These are phyloP conservation scores for Enteromius viviparus DNA, from an alignment of 2,797 vertebrate genomes.

Conservation along the genomic window DNA sequence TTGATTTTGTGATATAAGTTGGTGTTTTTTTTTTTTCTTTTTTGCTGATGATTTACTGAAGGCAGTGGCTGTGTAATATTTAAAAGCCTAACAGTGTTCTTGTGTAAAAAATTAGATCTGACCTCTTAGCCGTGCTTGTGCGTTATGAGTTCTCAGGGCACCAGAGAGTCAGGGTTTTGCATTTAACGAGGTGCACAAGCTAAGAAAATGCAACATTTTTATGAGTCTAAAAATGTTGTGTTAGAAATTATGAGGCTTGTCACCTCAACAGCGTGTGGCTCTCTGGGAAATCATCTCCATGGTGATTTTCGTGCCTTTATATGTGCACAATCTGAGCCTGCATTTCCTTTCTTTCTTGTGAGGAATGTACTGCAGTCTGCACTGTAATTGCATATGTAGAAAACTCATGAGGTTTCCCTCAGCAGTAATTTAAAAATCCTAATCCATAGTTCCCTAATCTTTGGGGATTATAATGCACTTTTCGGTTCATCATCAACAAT, in stretches of 20 bases:
- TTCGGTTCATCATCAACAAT: not conserved
- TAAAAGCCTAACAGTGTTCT: not conserved
- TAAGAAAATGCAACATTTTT: not conserved
- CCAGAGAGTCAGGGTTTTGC: not conserved
- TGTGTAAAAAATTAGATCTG: conserved; percentile 21
- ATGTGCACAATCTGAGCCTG: conserved; percentile 1
- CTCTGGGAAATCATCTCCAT: conserved; percentile 33
- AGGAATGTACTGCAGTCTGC: not conserved
- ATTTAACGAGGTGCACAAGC: conserved; percentile 2
- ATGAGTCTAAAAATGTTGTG: conserved; percentile 32
- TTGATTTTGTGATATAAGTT: not conserved
- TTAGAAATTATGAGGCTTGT: conserved; percentile 14
- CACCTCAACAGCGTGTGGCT: conserved; percentile 16
- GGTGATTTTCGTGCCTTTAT: conserved; percentile 41
- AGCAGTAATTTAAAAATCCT: conserved; percentile 33
- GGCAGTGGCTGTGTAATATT: not conserved
- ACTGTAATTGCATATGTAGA: conserved; percentile 23
- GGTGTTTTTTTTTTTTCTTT: not conserved
- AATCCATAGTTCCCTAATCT: conserved; percentile 53
- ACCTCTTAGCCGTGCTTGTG: conserved; percentile 14
- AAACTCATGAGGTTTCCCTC: conserved; percentile 32
- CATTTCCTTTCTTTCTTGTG: conserved; percentile 12
- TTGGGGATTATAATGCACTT: conserved; percentile 16
- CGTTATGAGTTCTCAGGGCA: conserved; percentile 7
- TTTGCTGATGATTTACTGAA: not conserved